A percentile compares a stretch with the other conserved stretches of the same genome.
Evolutionary conservation across 53 echinoderm and acorn worm genomes (phyloP).

Genomic region (Stichopus horrens): DNA sequence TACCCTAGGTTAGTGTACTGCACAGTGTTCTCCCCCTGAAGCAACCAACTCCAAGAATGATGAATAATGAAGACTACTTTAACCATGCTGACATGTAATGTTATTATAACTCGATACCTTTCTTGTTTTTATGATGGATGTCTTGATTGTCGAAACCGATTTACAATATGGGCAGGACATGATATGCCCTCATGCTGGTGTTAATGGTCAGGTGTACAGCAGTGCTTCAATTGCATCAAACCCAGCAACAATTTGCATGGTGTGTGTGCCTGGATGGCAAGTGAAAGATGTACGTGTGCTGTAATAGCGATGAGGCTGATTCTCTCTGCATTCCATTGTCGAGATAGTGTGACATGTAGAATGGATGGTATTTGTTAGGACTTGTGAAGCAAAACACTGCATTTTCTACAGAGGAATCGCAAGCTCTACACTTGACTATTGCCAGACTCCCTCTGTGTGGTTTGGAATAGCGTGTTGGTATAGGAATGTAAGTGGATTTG

Average conservation of each 20-base stretch:
- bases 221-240: not conserved
- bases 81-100: slow-evolving; percentile 19
- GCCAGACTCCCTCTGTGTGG: not conserved
- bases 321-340: not conserved
- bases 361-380: slow-evolving; percentile 21
- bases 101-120: slow-evolving; percentile 25
- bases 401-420: slow-evolving; percentile 18
- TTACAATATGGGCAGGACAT: slow-evolving; percentile 26
- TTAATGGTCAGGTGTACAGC: slow-evolving; percentile 10
- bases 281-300: too few relatives aligned
- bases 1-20: too few relatives aligned
- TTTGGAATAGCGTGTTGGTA: slow-evolving; percentile 8
- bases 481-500: slow-evolving; percentile 23
- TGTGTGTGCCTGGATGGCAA: too few relatives aligned
- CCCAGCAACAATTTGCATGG: too few relatives aligned
- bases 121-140: slow-evolving; percentile 40
- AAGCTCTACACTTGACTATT: not conserved
- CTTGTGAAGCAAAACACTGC: slow-evolving; percentile 1
- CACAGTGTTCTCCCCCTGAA: too few relatives aligned
- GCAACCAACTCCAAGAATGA: too few relatives aligned
- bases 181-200: slow-evolving; percentile 24
- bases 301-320: too few relatives aligned
- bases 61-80: not conserved
- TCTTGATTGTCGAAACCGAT: slow-evolving; percentile 34
- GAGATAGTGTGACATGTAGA: slow-evolving; percentile 37